Percentiles rank a stretch among this genome's conserved stretches.
Evolutionary conservation across 2,888 invertebrate species (phyloP).

Genomic region (Patella pellucida): DNA sequence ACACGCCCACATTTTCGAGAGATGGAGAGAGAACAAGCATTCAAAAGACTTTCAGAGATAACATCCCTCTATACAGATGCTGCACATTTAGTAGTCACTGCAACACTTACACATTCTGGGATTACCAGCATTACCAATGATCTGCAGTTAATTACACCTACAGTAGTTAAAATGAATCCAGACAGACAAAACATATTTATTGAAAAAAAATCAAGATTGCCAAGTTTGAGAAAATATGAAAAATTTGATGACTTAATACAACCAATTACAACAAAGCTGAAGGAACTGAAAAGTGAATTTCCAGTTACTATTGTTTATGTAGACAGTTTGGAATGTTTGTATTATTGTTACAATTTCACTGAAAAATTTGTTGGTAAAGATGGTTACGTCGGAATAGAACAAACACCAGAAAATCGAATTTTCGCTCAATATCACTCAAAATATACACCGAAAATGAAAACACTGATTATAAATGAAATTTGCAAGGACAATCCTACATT

Average conservation of each 20-base stretch:
- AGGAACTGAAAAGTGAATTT: slow-evolving; percentile 12
- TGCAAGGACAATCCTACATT: slow-evolving; percentile 26
- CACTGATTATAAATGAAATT: slow-evolving; percentile 30
- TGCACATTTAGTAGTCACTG: too few relatives aligned
- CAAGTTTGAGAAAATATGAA: too few relatives aligned
- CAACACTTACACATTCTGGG: not conserved
- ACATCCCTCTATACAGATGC: too few relatives aligned
- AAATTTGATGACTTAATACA: slow-evolving; percentile 10
- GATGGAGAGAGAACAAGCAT: too few relatives aligned
- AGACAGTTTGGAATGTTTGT: slow-evolving; percentile 29
- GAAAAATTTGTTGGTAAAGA: slow-evolving; percentile 29
- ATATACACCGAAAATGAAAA: slow-evolving; percentile 38
- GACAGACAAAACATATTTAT: too few relatives aligned
- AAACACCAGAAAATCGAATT: slow-evolving; percentile 32
- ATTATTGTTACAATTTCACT: slow-evolving; percentile 19
- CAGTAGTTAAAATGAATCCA: too few relatives aligned
- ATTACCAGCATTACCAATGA: not conserved
- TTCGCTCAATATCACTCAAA: slow-evolving; percentile 37
- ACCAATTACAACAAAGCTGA: slow-evolving; percentile 20
- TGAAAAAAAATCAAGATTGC: too few relatives aligned
- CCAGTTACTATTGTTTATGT: slow-evolving; percentile 31
- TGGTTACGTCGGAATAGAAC: slow-evolving; percentile 1
- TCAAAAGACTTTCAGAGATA: too few relatives aligned
- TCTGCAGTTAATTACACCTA: too few relatives aligned
- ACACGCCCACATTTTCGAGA: too few relatives aligned